Conservation (phyloP, 2,888 invertebrate genomes). For the Cerceris rybyensis region DNA sequence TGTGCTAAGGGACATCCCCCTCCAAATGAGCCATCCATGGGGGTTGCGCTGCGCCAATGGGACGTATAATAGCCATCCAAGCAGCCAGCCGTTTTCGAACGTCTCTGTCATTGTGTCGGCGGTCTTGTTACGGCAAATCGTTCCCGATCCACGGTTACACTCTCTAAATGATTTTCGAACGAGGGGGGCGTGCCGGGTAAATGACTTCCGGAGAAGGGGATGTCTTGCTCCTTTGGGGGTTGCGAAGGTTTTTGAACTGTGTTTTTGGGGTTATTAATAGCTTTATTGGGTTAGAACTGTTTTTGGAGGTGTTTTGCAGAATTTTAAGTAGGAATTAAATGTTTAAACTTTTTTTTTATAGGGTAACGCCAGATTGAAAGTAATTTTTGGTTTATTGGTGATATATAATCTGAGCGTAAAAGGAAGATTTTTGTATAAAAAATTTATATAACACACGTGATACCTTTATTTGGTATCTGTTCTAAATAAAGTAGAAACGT, state of each 20-base stretch:
- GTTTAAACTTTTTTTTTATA: too few relatives aligned
- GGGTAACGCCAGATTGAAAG: too few relatives aligned
- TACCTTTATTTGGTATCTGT: too few relatives aligned
- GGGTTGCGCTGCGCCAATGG: constrained; percentile 39
- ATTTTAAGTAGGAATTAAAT: too few relatives aligned
- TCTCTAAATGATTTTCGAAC: constrained; percentile 65
- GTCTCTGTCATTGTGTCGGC: constrained; percentile 66
- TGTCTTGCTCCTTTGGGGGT: background rate
- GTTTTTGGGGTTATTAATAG: background rate
- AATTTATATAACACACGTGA: too few relatives aligned
- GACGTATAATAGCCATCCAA: constrained; percentile 54
- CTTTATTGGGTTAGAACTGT: too few relatives aligned
- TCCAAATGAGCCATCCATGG: constrained; percentile 27
- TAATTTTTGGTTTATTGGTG: too few relatives aligned
- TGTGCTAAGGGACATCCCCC: constrained; percentile 38
- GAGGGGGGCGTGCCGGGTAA: constrained; percentile 70
- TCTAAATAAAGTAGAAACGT: too few relatives aligned
- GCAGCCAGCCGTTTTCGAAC: constrained; percentile 51
- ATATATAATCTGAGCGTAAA: too few relatives aligned
- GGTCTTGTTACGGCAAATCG: constrained; percentile 70
- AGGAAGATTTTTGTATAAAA: too few relatives aligned
- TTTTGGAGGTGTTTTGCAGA: too few relatives aligned
- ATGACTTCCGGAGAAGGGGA: constrained; percentile 47
- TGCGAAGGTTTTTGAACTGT: background rate
- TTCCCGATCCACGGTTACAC: constrained; percentile 43